Conservation (phyloP, 92 coral and sea anemone species). For the Palythoa grandis region DNA sequence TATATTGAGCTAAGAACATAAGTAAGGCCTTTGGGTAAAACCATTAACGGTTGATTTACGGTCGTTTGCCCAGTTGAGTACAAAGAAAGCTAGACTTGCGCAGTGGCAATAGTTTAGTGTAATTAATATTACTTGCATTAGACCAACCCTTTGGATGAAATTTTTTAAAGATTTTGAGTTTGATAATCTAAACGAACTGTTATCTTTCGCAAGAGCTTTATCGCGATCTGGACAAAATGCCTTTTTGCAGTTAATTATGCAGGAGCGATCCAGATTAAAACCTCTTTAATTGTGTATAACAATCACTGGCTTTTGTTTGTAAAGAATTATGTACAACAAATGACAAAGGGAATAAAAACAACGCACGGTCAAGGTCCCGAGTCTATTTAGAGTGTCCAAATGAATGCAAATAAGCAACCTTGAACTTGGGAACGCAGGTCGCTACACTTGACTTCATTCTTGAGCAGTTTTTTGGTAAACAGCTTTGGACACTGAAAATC, state of each 20-base stretch:
- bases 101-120: not conserved
- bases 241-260: not conserved
- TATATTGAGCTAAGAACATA: not conserved
- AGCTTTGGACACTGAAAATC: not conserved
- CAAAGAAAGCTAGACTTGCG: not conserved
- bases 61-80: not conserved
- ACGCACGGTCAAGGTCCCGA: conserved; percentile 34
- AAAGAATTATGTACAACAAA: conserved; percentile 24
- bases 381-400: conserved; percentile 24
- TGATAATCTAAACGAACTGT: not conserved
- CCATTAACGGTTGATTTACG: not conserved
- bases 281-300: conserved; percentile 1
- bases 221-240: not conserved
- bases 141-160: not conserved
- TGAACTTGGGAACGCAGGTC: conserved; percentile 32
- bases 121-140: not conserved
- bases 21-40: not conserved
- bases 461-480: conserved; percentile 26
- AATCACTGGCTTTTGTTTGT: conserved; percentile 14
- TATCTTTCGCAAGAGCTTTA: not conserved
- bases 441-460: conserved; percentile 36
- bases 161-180: not conserved
- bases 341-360: conserved; percentile 22
- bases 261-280: not conserved
- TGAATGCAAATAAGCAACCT: conserved; percentile 43